These are phyloP conservation scores for Laothoe populi DNA, from an alignment of 2,888 invertebrate genomes.

Conservation along the genomic window DNA sequence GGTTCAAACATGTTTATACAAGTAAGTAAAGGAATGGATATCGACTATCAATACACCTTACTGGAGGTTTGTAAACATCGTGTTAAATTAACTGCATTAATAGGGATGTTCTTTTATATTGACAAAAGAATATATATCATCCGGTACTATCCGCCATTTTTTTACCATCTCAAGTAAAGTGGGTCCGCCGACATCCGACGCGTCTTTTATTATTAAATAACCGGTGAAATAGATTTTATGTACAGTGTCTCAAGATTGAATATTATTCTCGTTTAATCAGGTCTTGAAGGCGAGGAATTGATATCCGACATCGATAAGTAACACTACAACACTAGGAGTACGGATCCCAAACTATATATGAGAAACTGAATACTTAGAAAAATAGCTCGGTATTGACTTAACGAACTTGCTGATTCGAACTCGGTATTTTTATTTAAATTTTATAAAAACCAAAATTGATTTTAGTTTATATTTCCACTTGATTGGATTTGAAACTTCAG, in stretches of 20 bases:
- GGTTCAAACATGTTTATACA: too few species aligned
- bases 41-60: background rate
- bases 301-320: background rate
- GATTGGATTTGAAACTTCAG: background rate
- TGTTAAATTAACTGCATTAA: background rate
- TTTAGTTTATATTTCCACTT: background rate
- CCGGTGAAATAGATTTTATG: too few species aligned
- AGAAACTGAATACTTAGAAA: constrained; percentile 8
- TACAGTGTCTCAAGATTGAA: too few species aligned
- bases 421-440: background rate
- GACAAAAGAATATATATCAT: too few species aligned
- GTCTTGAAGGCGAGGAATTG: too few species aligned
- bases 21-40: too few species aligned
- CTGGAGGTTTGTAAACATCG: background rate
- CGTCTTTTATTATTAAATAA: too few species aligned
- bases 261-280: too few species aligned
- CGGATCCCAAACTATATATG: background rate
- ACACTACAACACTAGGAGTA: background rate
- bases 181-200: too few species aligned
- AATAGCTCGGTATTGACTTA: background rate
- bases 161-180: too few species aligned
- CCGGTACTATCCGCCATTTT: too few species aligned
- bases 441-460: background rate
- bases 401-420: background rate
- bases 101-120: background rate